Conservation (phyloP, 2,113 vertebrate species). For the Oreotragus oreotragus region DNA sequence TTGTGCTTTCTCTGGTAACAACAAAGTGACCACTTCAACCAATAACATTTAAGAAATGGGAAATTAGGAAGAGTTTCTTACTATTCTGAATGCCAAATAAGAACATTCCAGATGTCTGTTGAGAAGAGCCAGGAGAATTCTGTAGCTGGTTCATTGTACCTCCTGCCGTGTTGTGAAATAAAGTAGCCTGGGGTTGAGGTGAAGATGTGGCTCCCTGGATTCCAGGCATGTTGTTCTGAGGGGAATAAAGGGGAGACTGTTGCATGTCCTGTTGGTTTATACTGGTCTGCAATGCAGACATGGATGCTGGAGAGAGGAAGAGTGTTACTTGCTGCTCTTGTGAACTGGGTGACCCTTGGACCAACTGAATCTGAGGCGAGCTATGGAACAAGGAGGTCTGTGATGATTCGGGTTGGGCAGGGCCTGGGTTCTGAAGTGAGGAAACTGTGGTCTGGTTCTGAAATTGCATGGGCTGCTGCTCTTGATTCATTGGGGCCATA, state of each 20-base stretch:
- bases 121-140: slow-evolving; percentile 85
- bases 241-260: slow-evolving; percentile 89
- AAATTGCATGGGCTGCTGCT: slow-evolving; percentile 93
- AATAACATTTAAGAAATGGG: slow-evolving; percentile 20
- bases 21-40: not conserved
- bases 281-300: slow-evolving; percentile 89
- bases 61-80: slow-evolving; percentile 79
- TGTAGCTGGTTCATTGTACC: slow-evolving; percentile 89
- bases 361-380: slow-evolving; percentile 94
- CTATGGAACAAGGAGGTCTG: slow-evolving; percentile 92
- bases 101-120: slow-evolving; percentile 91
- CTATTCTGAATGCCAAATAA: slow-evolving; percentile 97
- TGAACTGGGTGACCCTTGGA: slow-evolving; percentile 82
- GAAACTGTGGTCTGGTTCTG: slow-evolving; percentile 90
- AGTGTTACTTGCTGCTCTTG: slow-evolving; percentile 91
- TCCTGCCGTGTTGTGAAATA: slow-evolving; percentile 90
- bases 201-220: slow-evolving; percentile 89
- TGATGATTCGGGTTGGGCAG: slow-evolving; percentile 81
- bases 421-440: slow-evolving; percentile 84
- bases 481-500: slow-evolving; percentile 88
- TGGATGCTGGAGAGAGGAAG: slow-evolving; percentile 92
- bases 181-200: slow-evolving; percentile 88
- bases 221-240: slow-evolving; percentile 87
- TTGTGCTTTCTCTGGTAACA: slow-evolving; percentile 21
- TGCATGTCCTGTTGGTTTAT: slow-evolving; percentile 90